phyloP scores from a whole-genome alignment of 2,797 vertebrate genomes.

The Pachyuromys duprasi region DNA sequence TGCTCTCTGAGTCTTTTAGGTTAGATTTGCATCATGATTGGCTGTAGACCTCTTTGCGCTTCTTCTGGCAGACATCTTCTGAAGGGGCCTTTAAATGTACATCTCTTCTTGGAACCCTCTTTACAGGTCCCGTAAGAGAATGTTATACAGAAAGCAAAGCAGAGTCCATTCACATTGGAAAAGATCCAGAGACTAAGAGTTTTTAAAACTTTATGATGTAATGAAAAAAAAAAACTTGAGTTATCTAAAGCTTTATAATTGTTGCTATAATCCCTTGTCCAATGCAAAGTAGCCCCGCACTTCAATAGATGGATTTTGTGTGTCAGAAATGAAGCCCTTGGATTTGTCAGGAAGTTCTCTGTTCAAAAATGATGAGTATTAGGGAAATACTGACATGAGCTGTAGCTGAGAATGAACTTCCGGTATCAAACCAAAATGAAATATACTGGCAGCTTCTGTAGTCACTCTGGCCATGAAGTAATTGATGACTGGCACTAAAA shows the following conservation, averaged over 20 bases:
- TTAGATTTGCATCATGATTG: not conserved
- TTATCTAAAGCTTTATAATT: conserved; percentile 38
- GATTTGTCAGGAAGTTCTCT: conserved; percentile 4
- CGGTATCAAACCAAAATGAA: conserved; percentile 16
- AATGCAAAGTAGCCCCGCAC: not conserved
- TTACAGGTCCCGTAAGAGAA: not conserved
- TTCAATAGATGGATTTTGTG: not conserved
- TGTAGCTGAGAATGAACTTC: not conserved
- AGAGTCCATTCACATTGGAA: not conserved
- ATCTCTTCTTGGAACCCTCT: not conserved
- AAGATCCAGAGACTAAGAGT: not conserved
- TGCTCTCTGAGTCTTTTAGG: not conserved
- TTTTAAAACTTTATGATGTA: not conserved
- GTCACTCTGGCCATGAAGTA: not conserved
- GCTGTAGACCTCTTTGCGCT: not conserved
- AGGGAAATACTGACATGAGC: not conserved
- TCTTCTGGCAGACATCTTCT: not conserved
- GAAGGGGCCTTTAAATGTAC: not conserved
- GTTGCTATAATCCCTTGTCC: not conserved
- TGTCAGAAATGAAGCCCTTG: not conserved
- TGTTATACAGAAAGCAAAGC: not conserved
- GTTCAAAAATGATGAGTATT: not conserved
- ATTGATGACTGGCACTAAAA: not conserved
- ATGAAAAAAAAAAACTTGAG: not conserved
- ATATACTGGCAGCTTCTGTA: not conserved